phyloP scores from a whole-genome alignment of 2,113 vertebrate species.

The Trochalopteron elliotii region DNA sequence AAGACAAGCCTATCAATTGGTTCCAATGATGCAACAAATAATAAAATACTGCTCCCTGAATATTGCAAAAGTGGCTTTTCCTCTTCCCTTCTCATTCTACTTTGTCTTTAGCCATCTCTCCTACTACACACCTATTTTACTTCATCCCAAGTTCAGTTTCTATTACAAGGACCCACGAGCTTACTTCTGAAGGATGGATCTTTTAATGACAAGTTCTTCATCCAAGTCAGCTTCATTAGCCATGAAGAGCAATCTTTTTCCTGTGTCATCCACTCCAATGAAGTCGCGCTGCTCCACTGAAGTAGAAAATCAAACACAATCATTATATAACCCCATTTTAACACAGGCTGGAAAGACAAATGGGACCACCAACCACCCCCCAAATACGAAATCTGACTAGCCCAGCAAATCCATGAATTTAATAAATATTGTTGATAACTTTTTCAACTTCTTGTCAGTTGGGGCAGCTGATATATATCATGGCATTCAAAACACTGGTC shows the following conservation, averaged over 20 bases:
- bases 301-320: conserved; percentile 62
- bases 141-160: not conserved
- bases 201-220: conserved; percentile 91
- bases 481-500: not conserved
- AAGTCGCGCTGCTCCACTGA: conserved; percentile 97
- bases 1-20: not conserved
- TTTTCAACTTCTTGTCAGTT: not conserved
- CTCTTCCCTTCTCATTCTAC: not conserved
- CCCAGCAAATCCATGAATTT: not conserved
- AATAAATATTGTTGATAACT: not conserved
- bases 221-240: conserved; percentile 98
- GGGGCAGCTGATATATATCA: not conserved
- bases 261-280: conserved; percentile 91
- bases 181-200: conserved; percentile 93
- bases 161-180: conserved; percentile 61
- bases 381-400: not conserved
- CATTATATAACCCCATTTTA: conserved; percentile 2
- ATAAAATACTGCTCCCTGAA: not conserved
- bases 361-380: not conserved
- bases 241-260: conserved; percentile 94
- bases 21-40: not conserved
- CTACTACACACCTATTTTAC: not conserved
- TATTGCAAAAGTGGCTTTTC: not conserved
- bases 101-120: not conserved
- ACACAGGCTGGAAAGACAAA: not conserved